A percentile compares a stretch with the other conserved stretches of the same genome.
These are phyloP conservation scores for Ochlodes sylvanus DNA, from an alignment of 2,888 invertebrate species.

Conservation along the genomic window DNA sequence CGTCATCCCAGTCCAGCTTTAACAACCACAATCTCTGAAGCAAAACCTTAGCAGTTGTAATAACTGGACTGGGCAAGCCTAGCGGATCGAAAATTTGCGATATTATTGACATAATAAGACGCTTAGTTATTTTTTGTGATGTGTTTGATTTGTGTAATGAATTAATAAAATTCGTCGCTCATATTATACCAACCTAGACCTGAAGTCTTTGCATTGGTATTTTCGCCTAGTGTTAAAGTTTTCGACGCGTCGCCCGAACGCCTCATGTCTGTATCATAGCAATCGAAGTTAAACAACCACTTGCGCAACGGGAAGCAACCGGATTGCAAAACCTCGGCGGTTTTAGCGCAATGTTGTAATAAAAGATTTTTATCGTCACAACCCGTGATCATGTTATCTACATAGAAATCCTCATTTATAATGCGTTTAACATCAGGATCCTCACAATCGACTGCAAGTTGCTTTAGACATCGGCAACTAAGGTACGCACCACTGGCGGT, in stretches of 20 bases:
- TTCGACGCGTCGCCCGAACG: not conserved
- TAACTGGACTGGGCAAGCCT: slow-evolving; percentile 42
- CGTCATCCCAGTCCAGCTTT: slow-evolving; percentile 45
- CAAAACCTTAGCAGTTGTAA: slow-evolving; percentile 43
- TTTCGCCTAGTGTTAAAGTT: slow-evolving; percentile 14
- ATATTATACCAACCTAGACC: slow-evolving; percentile 20
- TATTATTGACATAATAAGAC: slow-evolving; percentile 23
- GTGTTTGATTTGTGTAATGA: slow-evolving; percentile 17
- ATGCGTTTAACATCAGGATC: too few species aligned
- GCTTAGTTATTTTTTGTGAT: slow-evolving; percentile 18
- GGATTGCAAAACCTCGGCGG: not conserved
- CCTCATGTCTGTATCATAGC: not conserved
- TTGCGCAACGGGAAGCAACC: not conserved
- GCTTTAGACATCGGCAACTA: too few species aligned
- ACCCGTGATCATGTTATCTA: too few species aligned
- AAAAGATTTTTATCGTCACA: too few species aligned
- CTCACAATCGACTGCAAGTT: too few species aligned
- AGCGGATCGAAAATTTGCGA: slow-evolving; percentile 46
- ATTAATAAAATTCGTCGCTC: slow-evolving; percentile 19
- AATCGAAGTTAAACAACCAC: slow-evolving; percentile 30
- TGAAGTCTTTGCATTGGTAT: slow-evolving; percentile 16
- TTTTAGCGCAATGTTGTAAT: too few species aligned
- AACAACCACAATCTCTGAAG: slow-evolving; percentile 45
- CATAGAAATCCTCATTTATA: too few species aligned
- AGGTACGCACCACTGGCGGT: too few species aligned